A percentile compares a stretch with the other conserved stretches of the same genome.
These are phyloP conservation scores for Daubentonia madagascariensis DNA, from an alignment of 2,113 vertebrate genomes.

Conservation along the genomic window DNA sequence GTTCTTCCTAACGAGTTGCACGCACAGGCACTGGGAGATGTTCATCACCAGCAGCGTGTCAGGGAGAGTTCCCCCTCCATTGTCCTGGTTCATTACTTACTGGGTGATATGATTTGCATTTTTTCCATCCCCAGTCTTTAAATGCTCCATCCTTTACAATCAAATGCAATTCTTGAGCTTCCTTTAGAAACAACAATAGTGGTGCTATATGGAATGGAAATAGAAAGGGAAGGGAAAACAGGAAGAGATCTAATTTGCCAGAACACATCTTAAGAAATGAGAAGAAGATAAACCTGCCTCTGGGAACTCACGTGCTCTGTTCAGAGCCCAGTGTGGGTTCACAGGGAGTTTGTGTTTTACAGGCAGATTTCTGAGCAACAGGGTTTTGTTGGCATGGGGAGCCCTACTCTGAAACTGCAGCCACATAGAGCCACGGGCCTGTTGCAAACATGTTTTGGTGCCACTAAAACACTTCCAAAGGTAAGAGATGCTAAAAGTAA, in stretches of 20 bases:
- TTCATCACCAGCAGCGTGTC: constrained; percentile 72
- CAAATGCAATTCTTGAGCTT: constrained; percentile 81
- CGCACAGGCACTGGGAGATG: constrained; percentile 71
- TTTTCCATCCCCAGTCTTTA: constrained; percentile 81
- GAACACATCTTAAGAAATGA: constrained; percentile 74
- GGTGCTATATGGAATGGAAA: constrained; percentile 77
- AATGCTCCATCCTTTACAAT: constrained; percentile 81
- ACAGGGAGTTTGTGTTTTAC: background rate
- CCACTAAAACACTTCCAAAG: background rate
- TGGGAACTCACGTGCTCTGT: background rate
- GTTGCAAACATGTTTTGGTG: background rate
- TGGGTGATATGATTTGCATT: constrained; percentile 83
- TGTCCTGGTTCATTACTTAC: constrained; percentile 81
- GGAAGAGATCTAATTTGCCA: constrained; percentile 74
- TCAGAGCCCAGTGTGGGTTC: background rate
- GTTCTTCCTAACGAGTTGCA: constrained; percentile 71
- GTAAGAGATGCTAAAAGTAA: background rate
- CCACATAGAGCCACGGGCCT: background rate
- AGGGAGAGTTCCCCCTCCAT: constrained; percentile 77
- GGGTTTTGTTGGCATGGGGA: background rate
- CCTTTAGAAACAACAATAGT: constrained; percentile 77
- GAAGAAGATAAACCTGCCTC: constrained; percentile 55
- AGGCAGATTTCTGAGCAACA: constrained; percentile 5
- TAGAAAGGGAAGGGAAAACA: constrained; percentile 70
- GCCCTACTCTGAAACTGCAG: background rate